These are phyloP conservation scores for Cyrtodaria siliqua DNA, from an alignment of 2,888 invertebrate genomes.

Conservation along the genomic window DNA sequence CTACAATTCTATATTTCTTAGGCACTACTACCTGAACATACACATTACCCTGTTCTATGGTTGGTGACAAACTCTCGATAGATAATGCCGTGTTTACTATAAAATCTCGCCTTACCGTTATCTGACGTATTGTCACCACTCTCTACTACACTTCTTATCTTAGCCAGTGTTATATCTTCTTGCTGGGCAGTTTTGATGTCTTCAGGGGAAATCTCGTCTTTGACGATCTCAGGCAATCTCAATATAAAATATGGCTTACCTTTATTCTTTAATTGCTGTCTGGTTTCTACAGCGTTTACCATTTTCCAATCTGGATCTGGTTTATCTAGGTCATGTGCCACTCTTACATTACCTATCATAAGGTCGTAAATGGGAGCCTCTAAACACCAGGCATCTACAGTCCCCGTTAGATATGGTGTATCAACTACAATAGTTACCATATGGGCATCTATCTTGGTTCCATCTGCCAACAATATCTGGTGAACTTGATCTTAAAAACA, in stretches of 20 bases:
- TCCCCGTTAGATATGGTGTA: constrained; percentile 42
- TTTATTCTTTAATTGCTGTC: not conserved
- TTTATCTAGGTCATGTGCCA: constrained; percentile 19
- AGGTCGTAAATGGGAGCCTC: constrained; percentile 43
- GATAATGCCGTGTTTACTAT: constrained; percentile 10
- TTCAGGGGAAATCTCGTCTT: constrained; percentile 13
- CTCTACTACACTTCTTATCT: not conserved
- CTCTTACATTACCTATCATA: constrained; percentile 41
- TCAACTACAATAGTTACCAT: constrained; percentile 34
- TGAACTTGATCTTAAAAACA: constrained; percentile 31
- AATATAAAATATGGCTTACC: not conserved
- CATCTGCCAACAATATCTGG: constrained; percentile 42
- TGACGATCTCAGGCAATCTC: constrained; percentile 15
- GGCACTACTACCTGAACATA: constrained; percentile 47
- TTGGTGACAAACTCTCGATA: constrained; percentile 25
- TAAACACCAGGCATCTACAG: constrained; percentile 39
- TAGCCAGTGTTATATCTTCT: constrained; percentile 13
- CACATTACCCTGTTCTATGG: constrained; percentile 5
- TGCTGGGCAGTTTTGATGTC: constrained; percentile 25
- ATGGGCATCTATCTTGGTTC: constrained; percentile 25
- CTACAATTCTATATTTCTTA: constrained; percentile 19
- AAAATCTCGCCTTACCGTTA: constrained; percentile 9
- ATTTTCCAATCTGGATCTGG: constrained; percentile 44
- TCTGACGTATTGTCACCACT: constrained; percentile 4
- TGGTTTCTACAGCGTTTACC: constrained; percentile 22